Base-by-base conservation (phyloP, 2,888 invertebrate genomes). In the Ennomos erosarius region DNA sequence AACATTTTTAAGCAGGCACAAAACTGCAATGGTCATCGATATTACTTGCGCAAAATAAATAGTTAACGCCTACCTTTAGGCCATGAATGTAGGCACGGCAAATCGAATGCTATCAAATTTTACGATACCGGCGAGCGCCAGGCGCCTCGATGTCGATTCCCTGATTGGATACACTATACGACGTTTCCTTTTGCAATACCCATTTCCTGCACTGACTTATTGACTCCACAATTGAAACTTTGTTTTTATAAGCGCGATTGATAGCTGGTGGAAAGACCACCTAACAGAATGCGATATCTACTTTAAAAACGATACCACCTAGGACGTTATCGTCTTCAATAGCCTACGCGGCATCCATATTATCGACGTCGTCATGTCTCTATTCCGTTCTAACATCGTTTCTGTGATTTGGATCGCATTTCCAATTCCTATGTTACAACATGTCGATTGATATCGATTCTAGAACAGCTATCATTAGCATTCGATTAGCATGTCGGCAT, bases 31-130 rank as follows among this genome's bases (percentile, higher is more conserved):
- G 62, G 70, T 70, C 61, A 71, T 73, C 61, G 70, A 70, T 64
- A 52, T 66, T 64, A 65, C 56, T 68, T 66, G 66, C 71, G 65
- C 55, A 68, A 69, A 66, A 65, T 64, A 68, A 64, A 58, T 62
- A 60, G 59, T 69, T 70, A 71, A 70, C 64, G 62, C 65, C 54
- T 62, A 65, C 63, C 65, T 65, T 62, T 69, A 48, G 64, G 55
- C 63, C 59, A 48, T 64, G 62, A 62, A 60, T 63, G 62, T 68
- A 72, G 68, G 66, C 67, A 67, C 68, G 67, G 72, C 72, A 75
- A 80, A 80, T 85, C 78, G 79, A 78, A 78, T 76, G 80, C 85
- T 76, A 87, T 88, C 84, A 87, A 88, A 86, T 73, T 90, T 90
- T 84, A 90, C 84, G 85, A 85, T 77, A 76, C 67, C 65, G 69